Base-by-base conservation (phyloP, 1,140 invertebrate species). In the Stratiolaelaps scimitus region DNA sequence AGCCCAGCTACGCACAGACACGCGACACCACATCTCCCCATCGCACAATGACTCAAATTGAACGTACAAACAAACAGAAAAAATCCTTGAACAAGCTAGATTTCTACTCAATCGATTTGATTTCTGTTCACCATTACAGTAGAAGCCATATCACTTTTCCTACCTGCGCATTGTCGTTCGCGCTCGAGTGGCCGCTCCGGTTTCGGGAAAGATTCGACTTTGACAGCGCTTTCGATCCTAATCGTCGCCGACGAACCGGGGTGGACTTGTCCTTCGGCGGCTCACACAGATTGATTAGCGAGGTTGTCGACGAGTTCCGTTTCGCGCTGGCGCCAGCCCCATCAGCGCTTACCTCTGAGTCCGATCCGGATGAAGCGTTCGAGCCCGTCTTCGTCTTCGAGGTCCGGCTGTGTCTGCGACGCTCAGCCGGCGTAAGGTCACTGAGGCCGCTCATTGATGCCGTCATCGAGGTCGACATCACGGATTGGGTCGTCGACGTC, bases 281-380 rank as follows among this genome's bases (percentile, higher is more conserved):
- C 34, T 60, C 53, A 60, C 53, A 60, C 17, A 60, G 53, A 26
- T 60, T 60, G 23, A 60, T 60, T 26, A 60, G 53, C 10, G 53
- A 60, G 26, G 53, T 60, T 26, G 53, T 60, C 20, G 53, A 60
- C 26, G 53, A 26, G 34, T 60, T 60, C 15, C 23, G 26, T 60
- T 60, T 60, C 26, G 26, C 26, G 10, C 26, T 34, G 13, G 23
- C 34, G n/a, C 53, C 53, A 23, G 53, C 10, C 1, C n/a, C 34
- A 29, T 34, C 53, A 23, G 15, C 23, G 53, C n/a, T 60, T 34
- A 60, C 53, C 53, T 60, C 53, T 15, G 53, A 60, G 15, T 60
- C 53, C 15, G 53, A 60, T 26, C 53, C 53, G 15, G 53, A 60
- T 34, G 34, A 26, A 2, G 53, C 53, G 10, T 40, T 40, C 34